These are phyloP conservation scores for Lasioglossum leucozonium DNA, from an alignment of 2,888 invertebrate genomes.

Conservation along the genomic window DNA sequence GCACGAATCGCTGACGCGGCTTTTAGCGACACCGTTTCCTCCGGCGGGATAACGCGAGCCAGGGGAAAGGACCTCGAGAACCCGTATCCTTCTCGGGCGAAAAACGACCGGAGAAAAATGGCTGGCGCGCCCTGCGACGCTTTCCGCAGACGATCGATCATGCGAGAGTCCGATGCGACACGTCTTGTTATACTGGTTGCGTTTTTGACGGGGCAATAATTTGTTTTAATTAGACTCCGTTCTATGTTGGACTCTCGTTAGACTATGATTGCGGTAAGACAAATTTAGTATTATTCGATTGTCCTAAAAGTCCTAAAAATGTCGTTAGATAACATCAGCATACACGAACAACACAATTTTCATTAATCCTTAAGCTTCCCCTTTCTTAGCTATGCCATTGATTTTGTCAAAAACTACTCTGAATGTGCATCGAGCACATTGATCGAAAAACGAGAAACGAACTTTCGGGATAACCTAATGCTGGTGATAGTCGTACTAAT, in stretches of 20 bases:
- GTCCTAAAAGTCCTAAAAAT: too few species aligned
- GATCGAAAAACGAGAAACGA: too few species aligned
- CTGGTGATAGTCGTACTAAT: not conserved
- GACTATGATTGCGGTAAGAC: too few species aligned
- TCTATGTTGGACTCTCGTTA: not conserved
- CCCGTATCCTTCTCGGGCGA: not conserved
- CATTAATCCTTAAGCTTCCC: too few species aligned
- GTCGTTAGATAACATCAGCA: too few species aligned
- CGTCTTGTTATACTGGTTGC: slow-evolving; percentile 8
- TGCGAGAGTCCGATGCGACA: not conserved
- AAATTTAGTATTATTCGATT: too few species aligned
- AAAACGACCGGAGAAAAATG: not conserved
- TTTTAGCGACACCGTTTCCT: slow-evolving; percentile 42
- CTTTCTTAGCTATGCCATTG: too few species aligned
- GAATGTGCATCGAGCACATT: too few species aligned
- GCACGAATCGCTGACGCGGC: slow-evolving; percentile 50
- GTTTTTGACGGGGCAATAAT: not conserved
- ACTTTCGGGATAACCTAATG: too few species aligned
- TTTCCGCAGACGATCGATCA: slow-evolving; percentile 15
- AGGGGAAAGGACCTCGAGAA: not conserved
- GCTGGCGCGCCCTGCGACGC: not conserved
- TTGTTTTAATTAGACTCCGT: slow-evolving; percentile 14
- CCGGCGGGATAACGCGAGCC: slow-evolving; percentile 37
- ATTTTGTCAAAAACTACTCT: too few species aligned
- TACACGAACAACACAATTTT: too few species aligned